Evolutionary conservation across 2,888 invertebrate genomes (phyloP), one percentile per base, ranked within the genome.

Genomic region (Phorcus lineatus): DNA sequence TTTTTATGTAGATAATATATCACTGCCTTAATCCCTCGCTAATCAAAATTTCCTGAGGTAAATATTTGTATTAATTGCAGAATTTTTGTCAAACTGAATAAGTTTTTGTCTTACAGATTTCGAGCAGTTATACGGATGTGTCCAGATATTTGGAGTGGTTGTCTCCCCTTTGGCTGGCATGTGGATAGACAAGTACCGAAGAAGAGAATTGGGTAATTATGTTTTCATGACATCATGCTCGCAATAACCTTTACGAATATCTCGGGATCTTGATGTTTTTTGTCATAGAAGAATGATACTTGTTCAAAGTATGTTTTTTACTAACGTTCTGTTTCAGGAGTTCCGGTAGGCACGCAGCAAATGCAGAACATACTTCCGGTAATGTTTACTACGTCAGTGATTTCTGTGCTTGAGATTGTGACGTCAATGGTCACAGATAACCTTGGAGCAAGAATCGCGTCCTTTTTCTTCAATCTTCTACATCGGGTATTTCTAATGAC

Each of bases 361-460:
- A 89, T 90, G 90, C 84, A 84, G 79, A 87, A 86, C 55, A 86
- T 88, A 52, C 79, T 89, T 24, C 78, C 84, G 19, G 86, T 86
- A 22, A 82, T 87, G 4, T 79, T 86, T 53, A 28, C 85, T 7
- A 87, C 87, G 47, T 86, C 87, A 31, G 22, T 80, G 19, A 74
- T 89, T 47, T 87, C 88, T 13, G 66, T 89, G 28, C 24, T 80
- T 13, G 86, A 87, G 77, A 83, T 84, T 55, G 84, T 85, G 53
- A 75, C 85, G 22, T 85, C 87, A 40, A 85, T 87, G 76, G 78
- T 87, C 28, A 85, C 85, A 24, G 86, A 85, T 13, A 80, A 82
- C 16, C 74, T 83, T 7, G 52, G 80, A 24, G 76, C 85, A 40
- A 84, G 85, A 76, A 82, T 87, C 11, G 53, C 84, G 19, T 82